Evolutionary conservation across 2,888 invertebrate species (phyloP), one percentile per base, ranked within the genome.

Genomic region (Drosophila lutescens): DNA sequence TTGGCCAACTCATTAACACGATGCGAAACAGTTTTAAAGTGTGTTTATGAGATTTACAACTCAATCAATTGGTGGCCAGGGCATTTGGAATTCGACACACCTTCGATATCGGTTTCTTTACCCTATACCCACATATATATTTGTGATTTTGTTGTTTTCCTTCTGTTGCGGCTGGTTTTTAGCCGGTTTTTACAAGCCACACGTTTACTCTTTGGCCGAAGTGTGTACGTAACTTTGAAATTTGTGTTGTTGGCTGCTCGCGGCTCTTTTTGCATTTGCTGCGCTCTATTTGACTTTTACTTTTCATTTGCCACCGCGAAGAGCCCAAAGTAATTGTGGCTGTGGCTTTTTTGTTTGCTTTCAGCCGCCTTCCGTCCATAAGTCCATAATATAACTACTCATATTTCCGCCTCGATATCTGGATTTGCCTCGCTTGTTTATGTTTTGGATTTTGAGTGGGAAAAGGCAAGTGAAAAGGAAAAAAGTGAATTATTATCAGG

Each of bases 261-360:
- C 70, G 67, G 74, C 72, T 79, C 74, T 82, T 88, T 81, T 85
- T 77, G 77, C 71, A 76, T 87, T 76, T 77, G 74, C 73, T 82
- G 80, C 81, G 81, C 81, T 82, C 83, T 72, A 82, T 83, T 83
- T 88, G 83, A 88, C 83, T 83, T 83, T 83, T 83, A 88, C 88
- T 83, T 83, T 83, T 83, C 65, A 82, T 85, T 79, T 70, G 76
- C 56, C 67, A 72, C 49, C 72, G 46, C 56, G 26, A 60, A 40
- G 23, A 34, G 67, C 41, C 3, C 17, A 38, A 15, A 34, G 47
- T 47, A 36, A 34, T 34, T 34, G 34, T 34, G 34, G 34, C 10
- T 12, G 36, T 46, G 38, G 38, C 13, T 15, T 30, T 34, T 60
- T 13, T 47, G 8, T 63, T 10, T 30, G 30, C 30, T 3, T 47